Base-by-base conservation (phyloP, 2,113 vertebrate species). In the Halichoeres trimaculatus region DNA sequence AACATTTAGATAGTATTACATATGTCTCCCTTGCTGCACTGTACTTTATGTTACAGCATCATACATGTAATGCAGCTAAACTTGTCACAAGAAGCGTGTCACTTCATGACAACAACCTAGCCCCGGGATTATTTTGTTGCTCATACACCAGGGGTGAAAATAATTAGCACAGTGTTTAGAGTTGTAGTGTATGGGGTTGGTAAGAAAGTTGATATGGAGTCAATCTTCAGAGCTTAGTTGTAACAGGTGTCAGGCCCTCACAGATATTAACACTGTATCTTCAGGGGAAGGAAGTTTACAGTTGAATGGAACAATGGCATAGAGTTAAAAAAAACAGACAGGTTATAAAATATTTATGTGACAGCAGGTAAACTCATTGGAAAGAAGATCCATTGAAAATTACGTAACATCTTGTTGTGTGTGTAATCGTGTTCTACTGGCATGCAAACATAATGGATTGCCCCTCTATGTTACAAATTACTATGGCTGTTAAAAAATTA, bases 221-320 rank as follows among this genome's bases (percentile, higher is more conserved):
- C 6, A 54, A 59, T 61, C 71, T 63, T 50, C 60, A 47, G 47
- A 26, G 23, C 40, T n/a, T 43, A 65, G 56, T 70, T 20, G 51
- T 51, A 81, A 83, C 89, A 91, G 86, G 83, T 90, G 86, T 81
- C 61, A 48, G 13, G 41, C 76, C 57, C 66, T 74, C 52, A 59
- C 55, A 38, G 52, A 67, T 83, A 38, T 55, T 70, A 61, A 83
- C 52, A 76, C 72, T 69, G 30, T 56, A 22, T 70, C 52, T 71
- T 40, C 10, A 24, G 69, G 54, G 69, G 38, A 6, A 45, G 69
- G 47, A 35, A 30, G 48, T 17, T 55, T 34, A 43, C 14, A 48
- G 53, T 55, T 47, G 3, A 60, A 50, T 54, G 56, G 8, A 13
- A 17, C 38, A 5, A 13, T n/a, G 48, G 62, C n/a, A 43, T 22